phyloP scores from a whole-genome alignment of 2,888 invertebrate species.

The Agrochola circellaris region DNA sequence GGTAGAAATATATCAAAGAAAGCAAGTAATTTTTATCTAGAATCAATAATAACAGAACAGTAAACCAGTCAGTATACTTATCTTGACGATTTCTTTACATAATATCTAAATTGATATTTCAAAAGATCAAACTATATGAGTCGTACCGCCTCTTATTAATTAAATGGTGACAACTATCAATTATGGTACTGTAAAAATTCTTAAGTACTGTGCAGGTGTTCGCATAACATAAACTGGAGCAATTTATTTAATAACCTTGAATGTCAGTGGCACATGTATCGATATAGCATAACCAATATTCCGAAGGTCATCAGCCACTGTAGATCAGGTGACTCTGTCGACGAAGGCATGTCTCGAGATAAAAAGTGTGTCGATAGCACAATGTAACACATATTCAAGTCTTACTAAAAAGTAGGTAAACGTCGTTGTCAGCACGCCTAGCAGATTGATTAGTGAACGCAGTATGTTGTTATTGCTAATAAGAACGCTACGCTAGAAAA shows the following conservation, averaged over 20 bases:
- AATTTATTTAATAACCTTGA: conserved; percentile 30
- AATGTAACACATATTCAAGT: conserved; percentile 1
- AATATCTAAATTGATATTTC: neutral
- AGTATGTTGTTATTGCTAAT: neutral
- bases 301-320: conserved; percentile 7
- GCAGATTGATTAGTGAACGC: neutral
- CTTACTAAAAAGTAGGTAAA: neutral
- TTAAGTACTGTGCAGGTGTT: conserved; percentile 10
- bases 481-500: neutral
- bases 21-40: neutral
- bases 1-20: neutral
- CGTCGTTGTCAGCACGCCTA: neutral
- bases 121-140: neutral
- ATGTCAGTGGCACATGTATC: neutral
- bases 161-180: neutral
- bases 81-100: neutral
- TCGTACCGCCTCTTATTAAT: neutral
- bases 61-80: neutral
- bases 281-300: conserved; percentile 14
- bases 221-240: conserved; percentile 13
- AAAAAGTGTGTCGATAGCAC: conserved; percentile 6
- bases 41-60: neutral
- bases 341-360: neutral
- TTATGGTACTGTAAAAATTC: neutral
- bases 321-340: neutral